Base-by-base conservation (phyloP, 1,140 invertebrate species). In the Pseudomyrmex dendroicus region DNA sequence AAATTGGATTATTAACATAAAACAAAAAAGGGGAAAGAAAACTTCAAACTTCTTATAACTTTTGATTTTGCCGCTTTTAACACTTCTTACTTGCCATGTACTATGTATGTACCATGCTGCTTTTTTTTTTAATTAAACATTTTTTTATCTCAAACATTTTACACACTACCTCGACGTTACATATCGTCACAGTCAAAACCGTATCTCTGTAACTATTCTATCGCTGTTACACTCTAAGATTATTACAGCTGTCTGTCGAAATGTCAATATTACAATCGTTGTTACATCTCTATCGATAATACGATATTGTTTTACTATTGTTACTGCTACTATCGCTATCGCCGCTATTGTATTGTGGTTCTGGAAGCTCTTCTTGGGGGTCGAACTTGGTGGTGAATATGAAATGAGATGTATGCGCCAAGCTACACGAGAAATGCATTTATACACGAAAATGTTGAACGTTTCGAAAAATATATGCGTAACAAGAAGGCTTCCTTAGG, bases 401-500 rank as follows among this genome's bases (percentile, higher is more conserved):
- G 20, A 48, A 77, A 52, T 9, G 15, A 20, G 59, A 20, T n/a
- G 17, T 74, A 62, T 46, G 73, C 62, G n/a, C 9, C 64, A 80
- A 80, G 76, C 48, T 83, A 62, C 66, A 83, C 77, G n/a, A 66
- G 50, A 66, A 8, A 57, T 57, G 35, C 22, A 44, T 64, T 66
- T 56, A 66, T 22, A 35, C n/a, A 66, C 15, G 9, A 44, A 46
- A 10, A 2, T 56, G 57, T 46, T 15, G 2, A 46, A 57, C 7
- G 20, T 68, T 9, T 9, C 15, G 5, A 63, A 13, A 63, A 50
- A 17, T 15, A 22, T 1, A 4, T 17, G 12, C 64, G 12, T 86
- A 89, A 89, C 44, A 44, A 82, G 66, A 77, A 90, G 35, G 92
- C 86, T 91, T 90, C 85, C 89, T 78, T 88, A 95, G 92, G 94